Base-by-base conservation (phyloP, 2,797 vertebrate species). In the Potorous gilbertii region DNA sequence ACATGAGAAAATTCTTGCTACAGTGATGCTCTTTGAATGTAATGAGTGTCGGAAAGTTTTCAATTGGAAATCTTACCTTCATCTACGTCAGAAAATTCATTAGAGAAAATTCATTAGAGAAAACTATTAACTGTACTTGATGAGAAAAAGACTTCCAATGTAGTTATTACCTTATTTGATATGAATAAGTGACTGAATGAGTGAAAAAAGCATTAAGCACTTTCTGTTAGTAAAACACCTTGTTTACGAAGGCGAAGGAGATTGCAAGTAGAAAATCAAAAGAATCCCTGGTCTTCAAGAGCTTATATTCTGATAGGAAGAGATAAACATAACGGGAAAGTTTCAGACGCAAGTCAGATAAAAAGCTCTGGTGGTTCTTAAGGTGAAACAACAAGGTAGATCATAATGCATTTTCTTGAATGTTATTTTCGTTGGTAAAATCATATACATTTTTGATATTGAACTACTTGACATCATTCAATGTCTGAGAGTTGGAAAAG, bases 1-100 rank as follows among this genome's bases (percentile, higher is more conserved):
- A 50, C 97, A 97, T 59, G 96, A 95, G 96, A 96, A 96, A 94
- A 96, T 93, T 95, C 96, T 97, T 91, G 96, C 94, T 28, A 97
- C 97, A 91, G 97, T 95, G 55, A 98, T 96, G 56, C 94, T 95
- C 16, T 96, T 96, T 54, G 96, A 97, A 52, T 97, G 95, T 93
- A 96, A 0, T 9, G 92, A 96, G n/a, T 96, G 96, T 96, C 94
- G 96, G 13, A 97, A 97, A 90, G 95, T 95, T 34, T 97, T 97
- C 87, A 96, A 95, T 92, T 96, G 96, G 92, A 97, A 97, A 10
- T 90, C 94, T 55, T 97, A 94, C 62, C 97, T 97, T 24, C 95
- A 90, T 55, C 93, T 93, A 52, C 96, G 97, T 90, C 96, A 94
- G 97, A 97, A 95, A 91, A 96, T 95, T 94, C 97, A 96, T n/a